These are phyloP conservation scores for Pollicipes pollicipes DNA, from an alignment of 1,140 invertebrate species.

Conservation along the genomic window DNA sequence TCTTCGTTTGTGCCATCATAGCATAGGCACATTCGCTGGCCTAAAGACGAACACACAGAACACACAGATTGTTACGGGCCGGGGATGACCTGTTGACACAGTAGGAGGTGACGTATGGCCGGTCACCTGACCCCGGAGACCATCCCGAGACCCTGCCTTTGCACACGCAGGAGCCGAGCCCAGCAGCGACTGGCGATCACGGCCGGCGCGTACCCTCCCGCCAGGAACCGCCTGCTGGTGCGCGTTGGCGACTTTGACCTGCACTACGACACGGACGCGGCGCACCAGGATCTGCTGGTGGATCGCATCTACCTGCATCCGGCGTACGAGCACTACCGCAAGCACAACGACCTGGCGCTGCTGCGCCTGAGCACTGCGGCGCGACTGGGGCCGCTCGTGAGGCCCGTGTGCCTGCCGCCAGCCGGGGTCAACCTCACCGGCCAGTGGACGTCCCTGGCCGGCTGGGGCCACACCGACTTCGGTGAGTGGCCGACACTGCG, in stretches of 20 bases:
- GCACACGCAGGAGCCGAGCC: no score
- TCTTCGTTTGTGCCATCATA: no score
- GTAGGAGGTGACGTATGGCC: no score
- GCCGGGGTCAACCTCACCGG: not conserved
- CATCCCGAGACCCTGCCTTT: no score
- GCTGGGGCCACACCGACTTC: not conserved
- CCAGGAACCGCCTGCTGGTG: not conserved
- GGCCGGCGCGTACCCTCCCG: no score
- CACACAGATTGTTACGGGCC: no score
- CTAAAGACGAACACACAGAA: no score
- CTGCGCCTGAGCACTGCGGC: not conserved
- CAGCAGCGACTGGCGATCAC: no score
- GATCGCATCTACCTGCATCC: not conserved
- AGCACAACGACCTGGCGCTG: not conserved
- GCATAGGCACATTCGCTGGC: no score
- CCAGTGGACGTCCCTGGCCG: not conserved
- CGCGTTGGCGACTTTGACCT: not conserved
- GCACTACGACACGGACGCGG: not conserved
- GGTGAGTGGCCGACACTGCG: no score
- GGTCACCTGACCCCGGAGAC: no score
- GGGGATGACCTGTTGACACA: no score
- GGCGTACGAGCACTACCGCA: not conserved
- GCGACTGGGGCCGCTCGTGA: not conserved
- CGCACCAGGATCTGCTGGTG: slow-evolving; percentile 4
- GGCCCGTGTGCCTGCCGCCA: not conserved